Percentiles rank a stretch among this genome's conserved stretches.
phyloP scores from a whole-genome alignment of 2,797 vertebrate genomes.

The Podarcis lilfordi region DNA sequence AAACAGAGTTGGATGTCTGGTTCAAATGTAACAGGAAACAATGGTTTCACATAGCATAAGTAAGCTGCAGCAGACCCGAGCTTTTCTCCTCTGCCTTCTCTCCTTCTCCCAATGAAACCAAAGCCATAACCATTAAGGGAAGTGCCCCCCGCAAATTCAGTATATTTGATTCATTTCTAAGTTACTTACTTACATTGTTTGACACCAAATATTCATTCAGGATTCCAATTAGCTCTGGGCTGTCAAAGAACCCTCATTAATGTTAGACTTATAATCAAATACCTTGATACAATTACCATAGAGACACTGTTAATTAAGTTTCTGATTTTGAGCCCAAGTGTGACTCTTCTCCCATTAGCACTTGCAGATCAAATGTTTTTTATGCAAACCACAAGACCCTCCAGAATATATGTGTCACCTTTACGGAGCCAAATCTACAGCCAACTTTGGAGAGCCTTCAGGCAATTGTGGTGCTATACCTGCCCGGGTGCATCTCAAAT shows the following conservation, averaged over 20 bases:
- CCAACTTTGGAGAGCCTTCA: neutral
- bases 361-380: constrained; percentile 16
- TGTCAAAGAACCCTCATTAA: constrained; percentile 37
- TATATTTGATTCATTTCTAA: constrained; percentile 4
- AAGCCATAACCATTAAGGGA: neutral
- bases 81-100: too few species aligned
- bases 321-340: constrained; percentile 41
- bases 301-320: constrained; percentile 51
- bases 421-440: neutral
- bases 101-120: neutral
- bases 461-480: neutral
- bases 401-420: constrained; percentile 12
- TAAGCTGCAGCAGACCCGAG: too few species aligned
- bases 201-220: constrained; percentile 10
- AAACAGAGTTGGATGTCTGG: too few species aligned
- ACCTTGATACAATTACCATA: constrained; percentile 5
- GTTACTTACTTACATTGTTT: neutral
- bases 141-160: neutral
- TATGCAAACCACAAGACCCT: constrained; percentile 40
- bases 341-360: constrained; percentile 13
- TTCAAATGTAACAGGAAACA: too few species aligned
- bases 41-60: too few species aligned
- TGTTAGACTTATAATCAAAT: constrained; percentile 29
- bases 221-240: constrained; percentile 22
- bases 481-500: neutral